phyloP scores from a whole-genome alignment of 2,797 vertebrate species.

The Macrochelys suwanniensis region DNA sequence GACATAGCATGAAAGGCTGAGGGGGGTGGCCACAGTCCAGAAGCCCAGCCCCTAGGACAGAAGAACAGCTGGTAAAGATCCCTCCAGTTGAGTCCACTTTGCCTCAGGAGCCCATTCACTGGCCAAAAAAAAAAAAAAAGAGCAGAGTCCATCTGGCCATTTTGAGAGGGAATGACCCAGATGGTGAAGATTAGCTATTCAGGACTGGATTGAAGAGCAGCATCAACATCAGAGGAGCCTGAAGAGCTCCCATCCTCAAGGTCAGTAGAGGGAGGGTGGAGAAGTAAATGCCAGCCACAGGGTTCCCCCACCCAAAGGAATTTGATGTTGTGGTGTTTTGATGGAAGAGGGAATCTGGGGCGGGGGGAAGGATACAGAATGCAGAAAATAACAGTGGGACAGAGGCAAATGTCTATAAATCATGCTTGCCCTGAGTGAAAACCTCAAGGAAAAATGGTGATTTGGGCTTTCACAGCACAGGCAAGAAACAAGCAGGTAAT shows the following conservation, averaged over 20 bases:
- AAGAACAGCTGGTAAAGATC: not conserved
- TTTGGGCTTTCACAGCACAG: not conserved
- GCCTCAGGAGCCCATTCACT: not conserved
- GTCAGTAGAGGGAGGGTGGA: not conserved
- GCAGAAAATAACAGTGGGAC: not conserved
- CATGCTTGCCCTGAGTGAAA: not conserved
- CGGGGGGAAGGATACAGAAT: not conserved
- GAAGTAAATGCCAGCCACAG: not conserved
- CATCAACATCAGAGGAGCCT: not conserved
- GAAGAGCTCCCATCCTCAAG: not conserved
- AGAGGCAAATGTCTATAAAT: not conserved
- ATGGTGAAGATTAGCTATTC: not conserved
- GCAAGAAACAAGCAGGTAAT: not conserved
- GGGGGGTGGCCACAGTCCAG: not conserved
- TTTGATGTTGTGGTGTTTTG: not conserved
- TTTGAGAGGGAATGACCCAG: not conserved
- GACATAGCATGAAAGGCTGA: not conserved
- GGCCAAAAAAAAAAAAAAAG: conserved; percentile 3
- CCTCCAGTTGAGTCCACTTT: not conserved
- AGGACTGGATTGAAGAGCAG: not conserved
- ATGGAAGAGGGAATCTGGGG: not conserved
- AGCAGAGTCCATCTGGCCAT: not conserved
- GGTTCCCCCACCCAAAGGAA: not conserved
- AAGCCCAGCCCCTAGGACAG: not conserved
- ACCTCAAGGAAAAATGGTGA: not conserved